Percentiles rank a stretch among this genome's conserved stretches.
phyloP scores from a whole-genome alignment of 2,888 invertebrate genomes.

The Coenonympha arcania region DNA sequence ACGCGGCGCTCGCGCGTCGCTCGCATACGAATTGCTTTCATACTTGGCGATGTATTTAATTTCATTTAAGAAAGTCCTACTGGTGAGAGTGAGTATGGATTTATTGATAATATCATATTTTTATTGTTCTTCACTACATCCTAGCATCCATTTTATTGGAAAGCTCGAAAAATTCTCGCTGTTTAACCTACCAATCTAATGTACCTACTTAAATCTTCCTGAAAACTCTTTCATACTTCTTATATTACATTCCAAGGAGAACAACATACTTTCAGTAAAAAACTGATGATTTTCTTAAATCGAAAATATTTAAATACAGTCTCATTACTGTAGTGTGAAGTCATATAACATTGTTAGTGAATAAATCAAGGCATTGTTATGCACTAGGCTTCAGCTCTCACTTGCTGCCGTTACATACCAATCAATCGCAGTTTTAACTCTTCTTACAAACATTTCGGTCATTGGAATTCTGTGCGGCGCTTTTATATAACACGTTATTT shows the following conservation, averaged over 20 bases:
- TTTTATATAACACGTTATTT: constrained; percentile 32
- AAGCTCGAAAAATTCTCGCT: neutral
- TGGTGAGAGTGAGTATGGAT: constrained; percentile 58
- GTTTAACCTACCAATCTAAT: neutral
- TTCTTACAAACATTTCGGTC: constrained; percentile 28
- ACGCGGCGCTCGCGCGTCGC: constrained; percentile 51
- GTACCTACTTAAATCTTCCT: neutral
- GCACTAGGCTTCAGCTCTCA: constrained; percentile 40
- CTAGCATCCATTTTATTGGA: neutral
- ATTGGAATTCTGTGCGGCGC: constrained; percentile 22
- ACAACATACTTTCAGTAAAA: too few species aligned
- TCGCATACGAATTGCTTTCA: constrained; percentile 54
- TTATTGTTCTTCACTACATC: neutral
- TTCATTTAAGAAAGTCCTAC: constrained; percentile 70
- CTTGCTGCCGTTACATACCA: constrained; percentile 41
- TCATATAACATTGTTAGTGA: constrained; percentile 22
- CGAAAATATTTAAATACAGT: neutral
- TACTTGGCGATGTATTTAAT: constrained; percentile 66
- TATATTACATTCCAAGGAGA: too few species aligned
- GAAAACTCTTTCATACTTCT: too few species aligned
- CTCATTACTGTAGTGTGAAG: neutral
- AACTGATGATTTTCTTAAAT: neutral
- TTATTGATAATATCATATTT: constrained; percentile 25
- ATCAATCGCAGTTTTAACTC: constrained; percentile 33
- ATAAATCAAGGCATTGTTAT: constrained; percentile 34